These are phyloP conservation scores for Pammene fasciana DNA, from an alignment of 2,888 invertebrate genomes.

Conservation along the genomic window DNA sequence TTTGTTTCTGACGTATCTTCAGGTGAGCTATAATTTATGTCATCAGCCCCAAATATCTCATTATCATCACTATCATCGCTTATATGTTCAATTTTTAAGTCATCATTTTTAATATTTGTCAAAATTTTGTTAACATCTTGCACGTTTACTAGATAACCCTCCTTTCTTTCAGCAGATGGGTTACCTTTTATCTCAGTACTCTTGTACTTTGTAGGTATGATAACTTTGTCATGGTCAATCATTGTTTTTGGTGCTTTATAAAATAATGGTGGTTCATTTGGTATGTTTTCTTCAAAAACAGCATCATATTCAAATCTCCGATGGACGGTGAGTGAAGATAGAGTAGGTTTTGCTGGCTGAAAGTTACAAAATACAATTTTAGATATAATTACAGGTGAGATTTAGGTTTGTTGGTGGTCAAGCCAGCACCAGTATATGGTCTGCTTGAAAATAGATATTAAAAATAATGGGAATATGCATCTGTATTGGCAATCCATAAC, in stretches of 20 bases:
- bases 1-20: not conserved
- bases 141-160: not conserved
- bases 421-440: too few species aligned
- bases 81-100: not conserved
- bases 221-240: not conserved
- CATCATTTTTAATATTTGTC: not conserved
- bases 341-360: not conserved
- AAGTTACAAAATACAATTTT: not conserved
- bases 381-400: not conserved
- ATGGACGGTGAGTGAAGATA: not conserved
- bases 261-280: not conserved
- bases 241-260: not conserved
- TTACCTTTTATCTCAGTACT: not conserved
- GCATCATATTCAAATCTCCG: not conserved
- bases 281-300: conserved; percentile 1
- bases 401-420: too few species aligned
- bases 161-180: too few species aligned
- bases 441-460: too few species aligned
- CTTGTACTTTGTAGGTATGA: conserved; percentile 11
- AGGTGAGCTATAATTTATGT: not conserved
- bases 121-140: too few species aligned
- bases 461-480: too few species aligned
- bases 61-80: not conserved
- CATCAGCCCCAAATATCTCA: not conserved
- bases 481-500: too few species aligned